Evolutionary conservation across 2,797 vertebrate species (phyloP), one percentile per base, ranked within the genome.

Genomic region (Melanotaenia trifasciata): DNA sequence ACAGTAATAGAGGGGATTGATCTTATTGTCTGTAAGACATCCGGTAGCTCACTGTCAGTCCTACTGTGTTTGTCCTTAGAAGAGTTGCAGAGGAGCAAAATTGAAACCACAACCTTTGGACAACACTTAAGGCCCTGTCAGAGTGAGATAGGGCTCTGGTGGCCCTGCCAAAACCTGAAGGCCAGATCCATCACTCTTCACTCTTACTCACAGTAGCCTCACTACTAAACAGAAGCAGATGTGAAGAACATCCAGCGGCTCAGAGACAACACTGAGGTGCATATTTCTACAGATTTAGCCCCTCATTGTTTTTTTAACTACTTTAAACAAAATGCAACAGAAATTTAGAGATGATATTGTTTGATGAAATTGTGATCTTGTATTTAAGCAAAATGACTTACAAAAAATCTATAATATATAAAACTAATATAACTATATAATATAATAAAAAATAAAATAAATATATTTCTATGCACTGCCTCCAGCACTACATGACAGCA

Each of bases 81-180:
- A n/a, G 67, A 30, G 76, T 58, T 58, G 38, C 28, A 72, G 64
- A 76, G 16, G 33, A 76, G 50, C 67, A 38, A 83, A 76, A 83
- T 81, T 84, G 47, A 85, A 85, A 81, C 65, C 58, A 35, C 72
- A 80, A 78, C 59, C 80, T 77, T 64, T 79, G 47, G 65, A 74
- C 69, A 70, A 74, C 72, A 66, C 80, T 84, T 85, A 81, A 67
- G 62, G 64, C 26, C 67, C 62, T 75, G 85, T 85, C 70, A 68
- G 74, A 80, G 67, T 50, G 57, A 81, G 72, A 81, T 80, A 72
- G 80, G 47, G 45, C 30, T 72, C 51, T 36, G 30, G 4, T 3
- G 8, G 65, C 13, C 30, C 72, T 62, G 70, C 64, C 70, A 53
- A 72, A 67, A 30, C 30, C 65, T 71, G 66, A 70, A 5, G 20